phyloP scores from a whole-genome alignment of 1,140 invertebrate genomes.

The Stegodyphus mimosarum region DNA sequence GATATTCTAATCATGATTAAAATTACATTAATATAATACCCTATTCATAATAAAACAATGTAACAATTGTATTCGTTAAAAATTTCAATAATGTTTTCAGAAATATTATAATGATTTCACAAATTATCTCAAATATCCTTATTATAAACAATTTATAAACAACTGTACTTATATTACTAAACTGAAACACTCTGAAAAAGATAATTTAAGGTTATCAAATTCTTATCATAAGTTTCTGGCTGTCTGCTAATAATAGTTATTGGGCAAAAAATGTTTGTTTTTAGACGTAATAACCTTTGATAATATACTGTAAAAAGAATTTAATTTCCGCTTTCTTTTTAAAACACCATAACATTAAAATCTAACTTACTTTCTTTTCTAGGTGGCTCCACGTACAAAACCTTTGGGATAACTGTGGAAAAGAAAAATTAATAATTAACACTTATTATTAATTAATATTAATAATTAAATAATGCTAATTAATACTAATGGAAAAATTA shows the following conservation, averaged over 20 bases:
- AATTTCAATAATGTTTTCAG: too few species aligned
- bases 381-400: slow-evolving; percentile 27
- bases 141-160: too few species aligned
- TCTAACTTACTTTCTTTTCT: slow-evolving; percentile 38
- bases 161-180: neutral
- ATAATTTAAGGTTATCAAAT: neutral
- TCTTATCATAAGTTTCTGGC: neutral
- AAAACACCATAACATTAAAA: neutral
- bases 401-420: slow-evolving; percentile 28
- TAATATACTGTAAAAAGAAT: too few species aligned
- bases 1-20: too few species aligned
- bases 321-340: too few species aligned
- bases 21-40: too few species aligned
- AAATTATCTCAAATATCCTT: too few species aligned
- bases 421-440: neutral
- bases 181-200: neutral
- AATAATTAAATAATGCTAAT: too few species aligned
- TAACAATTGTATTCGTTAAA: too few species aligned
- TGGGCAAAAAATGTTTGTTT: neutral
- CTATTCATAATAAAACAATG: too few species aligned
- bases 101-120: too few species aligned
- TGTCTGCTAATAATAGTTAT: neutral
- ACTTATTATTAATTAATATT: neutral
- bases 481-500: too few species aligned
- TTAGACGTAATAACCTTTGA: neutral